Percentiles rank a stretch among this genome's conserved stretches.
phyloP scores from a whole-genome alignment of 2,113 vertebrate genomes.

The Galemys pyrenaicus region DNA sequence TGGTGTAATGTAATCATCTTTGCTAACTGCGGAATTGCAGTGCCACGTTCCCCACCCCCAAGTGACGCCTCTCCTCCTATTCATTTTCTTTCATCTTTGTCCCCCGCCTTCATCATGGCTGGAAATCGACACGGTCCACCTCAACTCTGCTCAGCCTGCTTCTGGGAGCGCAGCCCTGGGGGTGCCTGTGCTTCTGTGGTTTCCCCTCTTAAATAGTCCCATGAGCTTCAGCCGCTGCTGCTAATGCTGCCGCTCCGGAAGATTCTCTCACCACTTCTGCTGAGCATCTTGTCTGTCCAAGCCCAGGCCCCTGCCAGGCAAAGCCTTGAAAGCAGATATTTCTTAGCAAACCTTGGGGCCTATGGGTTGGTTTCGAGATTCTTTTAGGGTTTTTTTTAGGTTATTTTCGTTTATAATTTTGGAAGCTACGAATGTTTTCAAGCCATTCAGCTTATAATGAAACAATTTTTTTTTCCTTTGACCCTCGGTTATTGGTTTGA shows the following conservation, averaged over 20 bases:
- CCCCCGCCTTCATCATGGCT: not conserved
- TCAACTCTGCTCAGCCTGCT: not conserved
- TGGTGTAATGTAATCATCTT: not conserved
- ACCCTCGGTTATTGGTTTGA: slow-evolving; percentile 58
- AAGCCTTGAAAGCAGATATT: not conserved
- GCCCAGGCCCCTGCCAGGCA: not conserved
- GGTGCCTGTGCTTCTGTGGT: not conserved
- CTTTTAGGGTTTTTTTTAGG: too few species aligned
- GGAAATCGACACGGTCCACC: not conserved
- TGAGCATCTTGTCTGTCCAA: not conserved
- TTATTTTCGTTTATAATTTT: slow-evolving; percentile 48
- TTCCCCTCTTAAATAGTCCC: not conserved
- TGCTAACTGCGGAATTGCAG: not conserved
- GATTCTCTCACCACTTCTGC: not conserved
- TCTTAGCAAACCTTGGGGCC: slow-evolving; percentile 31
- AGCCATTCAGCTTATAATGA: slow-evolving; percentile 41
- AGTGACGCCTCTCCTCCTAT: not conserved
- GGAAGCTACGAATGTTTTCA: not conserved
- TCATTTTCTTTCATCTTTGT: not conserved
- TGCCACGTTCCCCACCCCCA: not conserved
- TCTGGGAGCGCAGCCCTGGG: not conserved
- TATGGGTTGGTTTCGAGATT: slow-evolving; percentile 34
- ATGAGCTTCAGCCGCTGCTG: rapidly evolving
- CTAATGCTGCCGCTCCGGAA: rapidly evolving
- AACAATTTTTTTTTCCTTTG: slow-evolving; percentile 59